A percentile compares a stretch with the other conserved stretches of the same genome.
Conservation (phyloP, 1,140 invertebrate genomes). For the Drosophila funebris region DNA sequence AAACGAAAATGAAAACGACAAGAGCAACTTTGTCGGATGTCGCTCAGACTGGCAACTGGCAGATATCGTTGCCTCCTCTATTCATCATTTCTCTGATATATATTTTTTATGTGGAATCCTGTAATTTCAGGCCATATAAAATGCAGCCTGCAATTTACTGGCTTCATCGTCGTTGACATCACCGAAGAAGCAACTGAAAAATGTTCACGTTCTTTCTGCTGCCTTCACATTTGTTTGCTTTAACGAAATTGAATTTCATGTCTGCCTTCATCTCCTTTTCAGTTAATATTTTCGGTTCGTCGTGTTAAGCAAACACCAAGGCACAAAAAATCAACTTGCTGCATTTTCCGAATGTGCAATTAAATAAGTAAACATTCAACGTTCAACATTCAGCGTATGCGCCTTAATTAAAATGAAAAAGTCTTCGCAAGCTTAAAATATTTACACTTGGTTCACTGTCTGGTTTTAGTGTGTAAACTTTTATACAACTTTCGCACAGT, state of each 20-base stretch:
- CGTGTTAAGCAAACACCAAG: slow-evolving; percentile 72
- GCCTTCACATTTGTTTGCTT: slow-evolving; percentile 66
- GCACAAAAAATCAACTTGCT: slow-evolving; percentile 52
- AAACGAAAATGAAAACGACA: slow-evolving; percentile 44
- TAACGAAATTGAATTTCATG: slow-evolving; percentile 79
- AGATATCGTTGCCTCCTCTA: neutral
- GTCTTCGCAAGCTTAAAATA: slow-evolving; percentile 48
- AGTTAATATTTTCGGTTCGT: slow-evolving; percentile 74
- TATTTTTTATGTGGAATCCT: slow-evolving; percentile 57
- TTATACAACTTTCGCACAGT: slow-evolving; percentile 27
- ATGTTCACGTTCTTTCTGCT: slow-evolving; percentile 32
- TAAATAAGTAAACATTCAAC: slow-evolving; percentile 76
- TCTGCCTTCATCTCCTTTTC: slow-evolving; percentile 1
- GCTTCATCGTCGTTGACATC: slow-evolving; percentile 42
- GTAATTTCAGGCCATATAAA: slow-evolving; percentile 76
- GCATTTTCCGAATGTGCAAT: slow-evolving; percentile 75
- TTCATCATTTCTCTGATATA: slow-evolving; percentile 46
- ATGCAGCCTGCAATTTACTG: slow-evolving; percentile 76
- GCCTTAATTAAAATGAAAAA: slow-evolving; percentile 75
- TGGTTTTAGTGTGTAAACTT: slow-evolving; percentile 24
- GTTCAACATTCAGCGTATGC: slow-evolving; percentile 48
- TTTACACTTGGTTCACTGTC: slow-evolving; percentile 34
- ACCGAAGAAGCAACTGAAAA: slow-evolving; percentile 61
- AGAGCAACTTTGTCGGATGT: slow-evolving; percentile 59
- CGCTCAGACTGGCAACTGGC: slow-evolving; percentile 28